Evolutionary conservation across 37 sponge, comb jelly and placozoan genomes (phyloP).

Genomic region (Hexactinellida sp.): DNA sequence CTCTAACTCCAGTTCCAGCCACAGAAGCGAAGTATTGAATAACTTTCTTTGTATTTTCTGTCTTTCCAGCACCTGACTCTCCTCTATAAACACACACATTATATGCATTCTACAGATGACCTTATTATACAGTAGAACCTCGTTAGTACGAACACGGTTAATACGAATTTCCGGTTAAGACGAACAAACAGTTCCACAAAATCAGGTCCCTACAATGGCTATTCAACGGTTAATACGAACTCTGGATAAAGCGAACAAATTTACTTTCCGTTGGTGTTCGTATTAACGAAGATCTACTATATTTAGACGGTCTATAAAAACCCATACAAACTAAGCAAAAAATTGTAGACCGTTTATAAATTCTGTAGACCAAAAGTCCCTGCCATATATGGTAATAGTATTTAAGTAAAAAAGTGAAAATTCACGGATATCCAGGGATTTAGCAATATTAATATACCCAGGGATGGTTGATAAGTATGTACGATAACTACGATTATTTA

Average conservation of each 20-base stretch:
- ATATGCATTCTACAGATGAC: neutral
- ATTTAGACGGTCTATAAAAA: neutral
- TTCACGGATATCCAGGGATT: neutral
- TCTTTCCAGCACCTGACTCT: conserved; percentile 98
- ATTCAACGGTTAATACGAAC: no score
- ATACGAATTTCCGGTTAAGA: no score
- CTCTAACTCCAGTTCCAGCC: conserved; percentile 34
- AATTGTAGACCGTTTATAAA: no score
- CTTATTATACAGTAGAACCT: no score
- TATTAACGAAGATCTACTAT: neutral
- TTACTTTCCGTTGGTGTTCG: no score
- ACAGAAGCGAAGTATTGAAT: conserved; percentile 95
- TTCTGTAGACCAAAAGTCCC: no score
- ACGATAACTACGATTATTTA: neutral
- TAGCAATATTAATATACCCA: neutral
- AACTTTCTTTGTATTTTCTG: conserved; percentile 99
- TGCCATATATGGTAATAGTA: no score
- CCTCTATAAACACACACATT: conserved; percentile 37
- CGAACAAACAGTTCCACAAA: no score
- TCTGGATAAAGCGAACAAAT: no score
- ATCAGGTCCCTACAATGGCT: no score
- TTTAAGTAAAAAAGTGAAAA: neutral
- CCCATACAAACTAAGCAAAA: no score
- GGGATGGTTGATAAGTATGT: neutral
- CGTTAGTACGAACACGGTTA: no score